These are phyloP conservation scores for Sardinella longiceps DNA, from an alignment of 2,797 vertebrate genomes.

Conservation along the genomic window DNA sequence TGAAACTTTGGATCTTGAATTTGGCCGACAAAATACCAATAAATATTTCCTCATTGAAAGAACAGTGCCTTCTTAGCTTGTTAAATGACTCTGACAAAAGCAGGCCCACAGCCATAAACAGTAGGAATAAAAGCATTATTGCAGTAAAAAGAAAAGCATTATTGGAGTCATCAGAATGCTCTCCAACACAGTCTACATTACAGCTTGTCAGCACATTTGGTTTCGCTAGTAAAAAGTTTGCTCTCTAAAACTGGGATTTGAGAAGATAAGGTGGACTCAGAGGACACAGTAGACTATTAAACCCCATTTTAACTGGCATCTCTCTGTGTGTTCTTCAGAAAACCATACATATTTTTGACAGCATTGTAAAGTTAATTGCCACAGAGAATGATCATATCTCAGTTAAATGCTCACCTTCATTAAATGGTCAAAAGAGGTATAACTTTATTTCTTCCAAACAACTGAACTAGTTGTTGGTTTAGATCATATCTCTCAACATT, in stretches of 20 bases:
- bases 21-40: not conserved
- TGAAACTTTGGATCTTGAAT: not conserved
- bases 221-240: not conserved
- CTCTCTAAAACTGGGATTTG: constrained; percentile 70
- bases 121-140: constrained; percentile 70
- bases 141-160: constrained; percentile 69
- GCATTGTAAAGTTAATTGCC: not conserved
- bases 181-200: constrained; percentile 60
- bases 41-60: not conserved
- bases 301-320: not conserved
- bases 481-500: not conserved
- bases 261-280: not conserved
- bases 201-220: constrained; percentile 57
- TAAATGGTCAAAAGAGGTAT: not conserved
- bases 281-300: not conserved
- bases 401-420: not conserved
- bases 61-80: not conserved
- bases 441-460: not conserved
- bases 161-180: constrained; percentile 63
- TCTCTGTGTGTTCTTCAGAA: not conserved
- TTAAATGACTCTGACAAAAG: constrained; percentile 45
- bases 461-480: not conserved
- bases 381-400: not conserved
- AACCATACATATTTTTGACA: constrained; percentile 6
- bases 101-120: constrained; percentile 67